A percentile compares a stretch with the other conserved stretches of the same genome.
Evolutionary conservation across 2,113 vertebrate genomes (phyloP).

Genomic region (Caretta caretta): DNA sequence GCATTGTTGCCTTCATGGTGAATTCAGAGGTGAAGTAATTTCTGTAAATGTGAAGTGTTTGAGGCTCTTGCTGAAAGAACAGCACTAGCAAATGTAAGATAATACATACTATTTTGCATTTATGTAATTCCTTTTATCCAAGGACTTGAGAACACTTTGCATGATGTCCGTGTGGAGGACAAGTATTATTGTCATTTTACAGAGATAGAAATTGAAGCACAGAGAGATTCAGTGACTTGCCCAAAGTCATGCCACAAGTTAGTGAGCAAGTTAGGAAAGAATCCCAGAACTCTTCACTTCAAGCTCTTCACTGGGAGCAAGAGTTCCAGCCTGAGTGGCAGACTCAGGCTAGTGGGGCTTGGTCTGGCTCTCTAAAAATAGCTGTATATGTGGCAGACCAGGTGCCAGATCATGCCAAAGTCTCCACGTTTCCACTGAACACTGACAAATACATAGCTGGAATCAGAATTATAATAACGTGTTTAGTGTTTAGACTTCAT

Average conservation of each 20-base stretch:
- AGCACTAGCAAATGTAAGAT: not conserved
- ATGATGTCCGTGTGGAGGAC: not conserved
- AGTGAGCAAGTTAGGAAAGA: not conserved
- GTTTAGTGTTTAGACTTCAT: no score
- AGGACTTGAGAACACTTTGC: not conserved
- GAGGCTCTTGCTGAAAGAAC: not conserved
- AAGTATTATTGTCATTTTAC: not conserved
- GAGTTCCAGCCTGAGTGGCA: no score
- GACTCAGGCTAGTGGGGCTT: no score
- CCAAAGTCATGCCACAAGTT: fast-evolving
- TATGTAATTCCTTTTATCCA: not conserved
- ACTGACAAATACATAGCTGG: no score
- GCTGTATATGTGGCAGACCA: no score
- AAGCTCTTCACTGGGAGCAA: no score
- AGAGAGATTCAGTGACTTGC: not conserved
- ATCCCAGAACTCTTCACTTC: not conserved
- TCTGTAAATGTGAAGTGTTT: not conserved
- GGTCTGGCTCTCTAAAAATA: no score
- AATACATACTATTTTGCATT: not conserved
- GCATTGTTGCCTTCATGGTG: not conserved
- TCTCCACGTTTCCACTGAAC: no score
- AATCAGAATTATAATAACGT: no score
- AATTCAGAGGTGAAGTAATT: not conserved
- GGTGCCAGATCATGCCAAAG: no score
- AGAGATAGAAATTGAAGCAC: not conserved